These are phyloP conservation scores for Heloderma charlesbogerti DNA, from an alignment of 2,113 vertebrate species.

Conservation along the genomic window DNA sequence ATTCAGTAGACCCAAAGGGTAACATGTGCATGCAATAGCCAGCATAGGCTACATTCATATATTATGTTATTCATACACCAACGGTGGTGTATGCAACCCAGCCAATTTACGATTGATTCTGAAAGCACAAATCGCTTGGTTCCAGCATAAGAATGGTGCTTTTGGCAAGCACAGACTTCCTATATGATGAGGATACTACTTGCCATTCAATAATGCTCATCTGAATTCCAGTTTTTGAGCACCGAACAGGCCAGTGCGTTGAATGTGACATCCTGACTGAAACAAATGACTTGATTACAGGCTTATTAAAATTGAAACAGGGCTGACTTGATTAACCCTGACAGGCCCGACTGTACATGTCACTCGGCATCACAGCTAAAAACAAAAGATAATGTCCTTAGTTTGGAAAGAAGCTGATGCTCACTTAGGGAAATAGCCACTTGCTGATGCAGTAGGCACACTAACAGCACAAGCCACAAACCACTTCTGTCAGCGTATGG, in stretches of 20 bases:
- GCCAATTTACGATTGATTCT: constrained; percentile 55
- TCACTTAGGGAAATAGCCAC: constrained; percentile 36
- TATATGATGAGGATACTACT: constrained; percentile 62
- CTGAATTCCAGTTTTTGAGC: constrained; percentile 57
- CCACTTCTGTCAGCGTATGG: constrained; percentile 36
- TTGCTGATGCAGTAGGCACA: constrained; percentile 37
- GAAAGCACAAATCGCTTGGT: constrained; percentile 44
- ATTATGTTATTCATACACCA: constrained; percentile 26
- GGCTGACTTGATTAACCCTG: constrained; percentile 67
- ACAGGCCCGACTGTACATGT: constrained; percentile 64
- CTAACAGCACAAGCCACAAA: constrained; percentile 21
- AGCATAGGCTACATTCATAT: constrained; percentile 11
- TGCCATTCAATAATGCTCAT: constrained; percentile 57
- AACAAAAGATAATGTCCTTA: constrained; percentile 45
- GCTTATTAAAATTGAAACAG: constrained; percentile 71
- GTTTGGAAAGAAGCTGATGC: constrained; percentile 37
- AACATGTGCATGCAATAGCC: constrained; percentile 23
- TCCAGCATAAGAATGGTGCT: constrained; percentile 58
- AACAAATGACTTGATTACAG: constrained; percentile 76
- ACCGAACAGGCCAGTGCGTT: constrained; percentile 61
- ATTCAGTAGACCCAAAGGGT: constrained; percentile 27
- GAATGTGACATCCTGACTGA: constrained; percentile 69
- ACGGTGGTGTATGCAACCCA: constrained; percentile 31
- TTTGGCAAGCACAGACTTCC: constrained; percentile 58
- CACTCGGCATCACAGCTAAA: constrained; percentile 65